phyloP scores from a whole-genome alignment of 2,888 invertebrate genomes.

The Prosapia bicincta region DNA sequence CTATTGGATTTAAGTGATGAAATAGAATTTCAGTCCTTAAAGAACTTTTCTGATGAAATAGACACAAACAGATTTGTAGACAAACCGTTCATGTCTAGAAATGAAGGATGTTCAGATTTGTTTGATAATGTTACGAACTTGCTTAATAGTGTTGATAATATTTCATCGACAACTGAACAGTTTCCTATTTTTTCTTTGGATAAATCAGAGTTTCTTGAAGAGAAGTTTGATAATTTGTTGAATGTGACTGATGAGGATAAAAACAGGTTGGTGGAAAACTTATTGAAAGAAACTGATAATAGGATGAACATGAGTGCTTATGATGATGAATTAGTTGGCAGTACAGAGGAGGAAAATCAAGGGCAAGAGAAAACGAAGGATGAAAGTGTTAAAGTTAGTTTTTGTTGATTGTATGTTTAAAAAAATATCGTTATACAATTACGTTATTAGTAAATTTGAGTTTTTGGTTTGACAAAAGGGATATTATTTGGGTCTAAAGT shows the following conservation, averaged over 20 bases:
- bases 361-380: neutral
- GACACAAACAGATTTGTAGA: constrained; percentile 5
- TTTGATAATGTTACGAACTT: constrained; percentile 2
- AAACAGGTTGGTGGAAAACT: constrained; percentile 20
- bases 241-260: constrained; percentile 24
- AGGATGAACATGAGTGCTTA: constrained; percentile 15
- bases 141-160: neutral
- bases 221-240: constrained; percentile 4
- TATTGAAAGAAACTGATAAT: constrained; percentile 14
- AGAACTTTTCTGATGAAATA: constrained; percentile 10
- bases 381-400: neutral
- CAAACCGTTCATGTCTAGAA: neutral
- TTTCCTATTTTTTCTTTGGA: constrained; percentile 7
- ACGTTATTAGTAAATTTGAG: no score
- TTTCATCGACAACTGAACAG: neutral
- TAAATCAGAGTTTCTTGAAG: constrained; percentile 4
- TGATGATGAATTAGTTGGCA: neutral
- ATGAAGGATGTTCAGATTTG: constrained; percentile 3
- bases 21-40: constrained; percentile 15
- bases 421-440: no score
- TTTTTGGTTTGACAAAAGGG: no score
- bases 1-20: constrained; percentile 25
- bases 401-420: no score
- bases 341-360: neutral
- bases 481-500: no score